phyloP scores from a whole-genome alignment of 2,797 vertebrate species.

The Sebastes wilsoni region DNA sequence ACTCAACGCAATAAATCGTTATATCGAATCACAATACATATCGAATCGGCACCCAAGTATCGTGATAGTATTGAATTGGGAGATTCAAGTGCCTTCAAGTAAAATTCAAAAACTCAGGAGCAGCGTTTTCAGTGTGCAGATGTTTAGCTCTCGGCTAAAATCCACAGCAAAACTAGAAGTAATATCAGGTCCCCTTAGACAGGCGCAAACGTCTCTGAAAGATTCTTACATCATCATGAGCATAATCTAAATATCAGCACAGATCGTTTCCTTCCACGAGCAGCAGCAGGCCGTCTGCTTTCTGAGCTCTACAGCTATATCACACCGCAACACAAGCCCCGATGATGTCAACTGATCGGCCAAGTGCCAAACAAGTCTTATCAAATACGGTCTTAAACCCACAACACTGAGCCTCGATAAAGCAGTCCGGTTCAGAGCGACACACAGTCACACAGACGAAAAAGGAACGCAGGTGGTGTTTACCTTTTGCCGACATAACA shows the following conservation, averaged over 20 bases:
- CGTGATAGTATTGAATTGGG: too few relatives aligned
- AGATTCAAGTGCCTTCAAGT: background rate
- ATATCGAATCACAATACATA: too few relatives aligned
- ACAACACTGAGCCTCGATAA: slow-evolving; percentile 29
- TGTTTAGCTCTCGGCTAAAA: background rate
- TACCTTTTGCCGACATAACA: slow-evolving; percentile 43
- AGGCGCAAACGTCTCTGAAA: background rate
- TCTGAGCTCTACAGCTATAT: slow-evolving; percentile 12
- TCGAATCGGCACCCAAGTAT: too few relatives aligned
- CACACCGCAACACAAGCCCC: slow-evolving; percentile 30
- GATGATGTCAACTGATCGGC: slow-evolving; percentile 39
- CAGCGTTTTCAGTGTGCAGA: background rate
- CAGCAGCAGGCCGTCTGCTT: background rate
- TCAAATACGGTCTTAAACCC: slow-evolving; percentile 45
- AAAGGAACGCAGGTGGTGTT: slow-evolving; percentile 38
- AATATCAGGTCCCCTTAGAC: background rate
- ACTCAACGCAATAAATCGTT: too few relatives aligned
- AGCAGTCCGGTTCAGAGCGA: background rate
- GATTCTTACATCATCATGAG: slow-evolving; percentile 2
- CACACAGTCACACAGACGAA: slow-evolving; percentile 11
- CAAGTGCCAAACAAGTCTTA: slow-evolving; percentile 47
- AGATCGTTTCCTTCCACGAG: background rate
- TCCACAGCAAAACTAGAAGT: background rate
- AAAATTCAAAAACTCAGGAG: background rate
- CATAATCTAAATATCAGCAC: slow-evolving; percentile 9